Percentiles rank a stretch among this genome's conserved stretches.
Conservation (phyloP, 2,888 invertebrate genomes). For the Agelastica alni region DNA sequence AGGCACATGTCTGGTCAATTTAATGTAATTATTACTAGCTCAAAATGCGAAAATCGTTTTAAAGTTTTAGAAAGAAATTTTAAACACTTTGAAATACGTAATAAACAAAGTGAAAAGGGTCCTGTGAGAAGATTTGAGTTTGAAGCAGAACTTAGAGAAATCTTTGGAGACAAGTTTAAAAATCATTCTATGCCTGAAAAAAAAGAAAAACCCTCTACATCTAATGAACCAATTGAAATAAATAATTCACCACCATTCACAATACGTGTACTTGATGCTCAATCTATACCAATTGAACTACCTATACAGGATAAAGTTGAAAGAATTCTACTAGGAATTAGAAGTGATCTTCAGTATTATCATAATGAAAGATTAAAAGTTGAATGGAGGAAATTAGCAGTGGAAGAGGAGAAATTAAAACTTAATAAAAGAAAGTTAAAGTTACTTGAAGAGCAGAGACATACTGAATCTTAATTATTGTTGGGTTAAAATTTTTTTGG, state of each 20-base stretch:
- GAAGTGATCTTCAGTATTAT: constrained; percentile 17
- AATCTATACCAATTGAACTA: constrained; percentile 3
- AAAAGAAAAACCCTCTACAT: background rate
- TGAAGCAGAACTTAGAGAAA: constrained; percentile 16
- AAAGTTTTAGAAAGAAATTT: constrained; percentile 21
- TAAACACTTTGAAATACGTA: constrained; percentile 11
- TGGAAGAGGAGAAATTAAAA: constrained; percentile 18
- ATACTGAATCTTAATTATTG: background rate
- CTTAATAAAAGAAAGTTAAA: constrained; percentile 4
- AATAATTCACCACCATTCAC: constrained; percentile 2
- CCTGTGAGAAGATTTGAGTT: constrained; percentile 4
- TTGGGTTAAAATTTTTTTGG: background rate
- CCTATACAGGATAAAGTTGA: constrained; percentile 7
- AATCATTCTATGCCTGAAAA: background rate
- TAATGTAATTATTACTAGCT: constrained; percentile 2
- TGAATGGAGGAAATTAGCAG: constrained; percentile 15
- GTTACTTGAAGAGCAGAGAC: constrained; percentile 6
- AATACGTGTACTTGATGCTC: constrained; percentile 2
- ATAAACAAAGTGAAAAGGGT: background rate
- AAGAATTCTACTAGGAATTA: constrained; percentile 9
- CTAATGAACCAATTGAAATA: constrained; percentile 1
- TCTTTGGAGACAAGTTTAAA: constrained; percentile 16
- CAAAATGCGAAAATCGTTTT: constrained; percentile 25
- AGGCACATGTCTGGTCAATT: background rate
- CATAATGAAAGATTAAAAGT: constrained; percentile 18